phyloP scores from a whole-genome alignment of 2,888 invertebrate species.

The Silvanus unidentatus region DNA sequence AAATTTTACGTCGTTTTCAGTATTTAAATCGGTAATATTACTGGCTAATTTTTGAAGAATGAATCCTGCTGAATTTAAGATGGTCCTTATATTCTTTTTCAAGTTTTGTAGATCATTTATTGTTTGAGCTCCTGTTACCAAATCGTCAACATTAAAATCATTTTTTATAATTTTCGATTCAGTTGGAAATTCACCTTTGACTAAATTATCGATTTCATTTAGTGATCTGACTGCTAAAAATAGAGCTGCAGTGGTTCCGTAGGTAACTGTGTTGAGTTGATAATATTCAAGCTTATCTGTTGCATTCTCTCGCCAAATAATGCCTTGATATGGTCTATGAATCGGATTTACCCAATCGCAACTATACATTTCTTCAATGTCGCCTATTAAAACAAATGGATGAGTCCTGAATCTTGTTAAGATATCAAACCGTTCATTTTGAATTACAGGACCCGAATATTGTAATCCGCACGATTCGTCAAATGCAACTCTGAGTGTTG shows the following conservation, averaged over 20 bases:
- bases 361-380: constrained; percentile 16
- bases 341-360: constrained; percentile 9
- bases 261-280: constrained; percentile 19
- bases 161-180: neutral
- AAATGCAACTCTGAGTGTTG: constrained; percentile 17
- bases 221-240: neutral
- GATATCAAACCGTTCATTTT: constrained; percentile 14
- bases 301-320: constrained; percentile 8
- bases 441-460: constrained; percentile 13
- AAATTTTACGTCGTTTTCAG: too few relatives aligned
- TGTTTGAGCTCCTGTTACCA: neutral
- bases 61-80: too few relatives aligned
- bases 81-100: too few relatives aligned
- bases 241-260: constrained; percentile 16
- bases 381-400: constrained; percentile 8
- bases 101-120: neutral
- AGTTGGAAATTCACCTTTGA: neutral
- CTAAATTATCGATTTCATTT: neutral
- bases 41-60: too few relatives aligned
- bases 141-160: constrained; percentile 3
- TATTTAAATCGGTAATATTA: too few relatives aligned
- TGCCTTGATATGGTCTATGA: neutral
- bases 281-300: constrained; percentile 9
- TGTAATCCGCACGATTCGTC: constrained; percentile 13
- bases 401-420: constrained; percentile 8